Base-by-base conservation (phyloP, 1,140 invertebrate species). In the Drosophila ambigua region DNA sequence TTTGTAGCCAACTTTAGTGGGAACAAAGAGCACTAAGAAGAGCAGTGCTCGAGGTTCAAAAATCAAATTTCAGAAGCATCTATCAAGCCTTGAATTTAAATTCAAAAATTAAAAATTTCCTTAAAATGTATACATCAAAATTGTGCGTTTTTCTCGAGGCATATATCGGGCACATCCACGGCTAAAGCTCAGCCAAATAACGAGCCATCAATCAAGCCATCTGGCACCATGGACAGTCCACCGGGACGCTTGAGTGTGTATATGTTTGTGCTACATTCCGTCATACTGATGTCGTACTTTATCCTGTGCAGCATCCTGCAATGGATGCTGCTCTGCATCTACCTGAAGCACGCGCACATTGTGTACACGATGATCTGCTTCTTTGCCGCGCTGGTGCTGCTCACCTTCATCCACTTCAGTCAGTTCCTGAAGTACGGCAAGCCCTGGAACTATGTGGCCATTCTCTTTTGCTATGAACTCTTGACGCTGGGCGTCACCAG, bases 281-380 rank as follows among this genome's bases (percentile, higher is more conserved):
- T 0, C 0, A 2, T 84, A 2, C 26, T 49, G 0, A 11, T 61
- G 0, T 9, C 24, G 0, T 24, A 59, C 31, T 60, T 72, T 5
- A 0, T 84, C 1, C 2, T 72, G 11, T 3, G 49, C 2, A 72
- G 72, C n/a, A 1, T 61, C 5, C 77, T 77, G 1, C 80, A 84
- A 46, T 84, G 80, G 76, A 66, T 84, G 67, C 2, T 77, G 0
- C 5, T 84, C 0, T 57, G 72, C 5, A 5, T 60, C 2, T 63
- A 35, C 3, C 20, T 31, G 2, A 8, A 8, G 1, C 5, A 77
- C 0, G 4, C 9, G 3, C 48, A 61, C 1, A 24, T 84, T n/a
- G 0, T 41, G 0, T 84, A 64, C n/a, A 51, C 72, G 2, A 1
- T 84, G 4, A 0, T 15, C 24, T 46, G 20, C 0, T 62, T 79